phyloP scores from a whole-genome alignment of 2,113 vertebrate species.

The human (Homo sapiens) region DNA sequence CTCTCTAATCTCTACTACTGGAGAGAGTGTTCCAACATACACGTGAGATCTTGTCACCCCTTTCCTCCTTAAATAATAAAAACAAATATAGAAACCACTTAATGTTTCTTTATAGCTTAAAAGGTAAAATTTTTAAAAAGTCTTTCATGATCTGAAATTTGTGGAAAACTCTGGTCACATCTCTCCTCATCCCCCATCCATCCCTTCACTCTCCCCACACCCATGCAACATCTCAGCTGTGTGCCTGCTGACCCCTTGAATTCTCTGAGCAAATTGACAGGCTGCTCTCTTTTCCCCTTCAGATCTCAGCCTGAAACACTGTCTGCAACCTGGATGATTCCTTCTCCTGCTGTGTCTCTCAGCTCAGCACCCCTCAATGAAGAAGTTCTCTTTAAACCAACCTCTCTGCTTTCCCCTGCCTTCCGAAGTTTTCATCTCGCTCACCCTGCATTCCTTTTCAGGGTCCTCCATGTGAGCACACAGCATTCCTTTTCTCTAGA shows the following conservation, averaged over 20 bases:
- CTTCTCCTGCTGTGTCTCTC: not conserved
- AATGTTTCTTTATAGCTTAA: not conserved
- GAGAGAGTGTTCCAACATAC: not conserved
- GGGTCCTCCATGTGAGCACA: not conserved
- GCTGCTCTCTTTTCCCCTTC: not conserved
- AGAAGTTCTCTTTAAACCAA: no score
- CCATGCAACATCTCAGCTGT: not conserved
- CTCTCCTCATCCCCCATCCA: not conserved
- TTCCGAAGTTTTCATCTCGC: not conserved
- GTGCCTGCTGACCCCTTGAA: fast-evolving
- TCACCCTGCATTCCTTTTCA: not conserved
- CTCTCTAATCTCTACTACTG: not conserved
- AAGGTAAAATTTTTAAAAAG: not conserved
- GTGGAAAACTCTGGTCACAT: not conserved
- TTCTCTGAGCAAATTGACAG: not conserved
- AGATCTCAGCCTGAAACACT: not conserved
- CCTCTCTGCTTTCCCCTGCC: no score
- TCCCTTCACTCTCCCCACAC: fast-evolving
- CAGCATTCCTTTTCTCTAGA: no score
- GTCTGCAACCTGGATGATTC: no score
- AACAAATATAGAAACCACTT: not conserved
- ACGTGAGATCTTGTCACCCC: not conserved
- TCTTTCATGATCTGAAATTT: not conserved
- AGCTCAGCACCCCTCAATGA: fast-evolving
- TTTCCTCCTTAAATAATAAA: not conserved